Conservation (phyloP, 2,888 invertebrate genomes). For the Bombylius discolor region DNA sequence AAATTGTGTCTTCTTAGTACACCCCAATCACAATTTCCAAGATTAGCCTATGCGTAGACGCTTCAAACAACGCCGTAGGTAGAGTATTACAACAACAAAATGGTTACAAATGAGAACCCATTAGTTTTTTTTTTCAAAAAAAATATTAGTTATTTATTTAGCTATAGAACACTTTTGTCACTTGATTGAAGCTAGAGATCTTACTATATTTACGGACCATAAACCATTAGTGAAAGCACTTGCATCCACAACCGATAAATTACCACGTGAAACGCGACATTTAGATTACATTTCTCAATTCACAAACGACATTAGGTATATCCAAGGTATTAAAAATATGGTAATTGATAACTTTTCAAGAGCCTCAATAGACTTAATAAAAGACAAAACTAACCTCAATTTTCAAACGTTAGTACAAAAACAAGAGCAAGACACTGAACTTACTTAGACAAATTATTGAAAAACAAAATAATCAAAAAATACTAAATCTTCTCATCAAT, state of each 20-base stretch:
- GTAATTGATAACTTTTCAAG: background rate
- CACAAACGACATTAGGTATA: background rate
- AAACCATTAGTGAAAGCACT: background rate
- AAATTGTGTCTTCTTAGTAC: too few relatives aligned
- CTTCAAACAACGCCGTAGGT: background rate
- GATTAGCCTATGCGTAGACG: background rate
- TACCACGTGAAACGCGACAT: too few relatives aligned
- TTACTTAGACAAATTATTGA: too few relatives aligned
- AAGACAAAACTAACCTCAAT: too few relatives aligned
- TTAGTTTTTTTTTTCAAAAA: background rate
- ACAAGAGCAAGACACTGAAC: too few relatives aligned
- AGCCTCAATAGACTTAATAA: background rate
- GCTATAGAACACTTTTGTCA: background rate
- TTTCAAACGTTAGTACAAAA: too few relatives aligned
- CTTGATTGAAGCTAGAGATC: background rate
- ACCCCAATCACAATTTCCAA: background rate
- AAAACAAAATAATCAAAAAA: too few relatives aligned
- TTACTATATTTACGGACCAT: background rate
- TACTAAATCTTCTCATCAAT: too few relatives aligned
- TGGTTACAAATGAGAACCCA: background rate
- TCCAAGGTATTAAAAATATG: background rate
- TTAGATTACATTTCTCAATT: background rate
- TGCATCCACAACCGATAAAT: too few relatives aligned
- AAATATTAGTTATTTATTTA: background rate
- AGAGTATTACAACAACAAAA: background rate